Conservation (phyloP, 2,113 vertebrate species). For the Poicephalus meyeri region DNA sequence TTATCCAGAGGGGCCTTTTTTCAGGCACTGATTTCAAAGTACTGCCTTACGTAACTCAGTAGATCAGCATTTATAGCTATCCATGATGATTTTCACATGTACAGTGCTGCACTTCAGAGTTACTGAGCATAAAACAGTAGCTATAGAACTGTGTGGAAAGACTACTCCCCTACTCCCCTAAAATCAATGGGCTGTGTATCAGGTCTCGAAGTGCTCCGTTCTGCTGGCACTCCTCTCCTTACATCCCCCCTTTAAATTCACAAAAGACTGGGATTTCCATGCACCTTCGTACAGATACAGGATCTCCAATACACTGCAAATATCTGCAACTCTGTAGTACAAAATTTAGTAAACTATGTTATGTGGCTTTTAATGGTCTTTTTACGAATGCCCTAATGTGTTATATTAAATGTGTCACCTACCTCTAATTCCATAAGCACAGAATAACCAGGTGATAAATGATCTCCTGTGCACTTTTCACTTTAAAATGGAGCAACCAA, state of each 20-base stretch:
- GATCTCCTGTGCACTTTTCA: background rate
- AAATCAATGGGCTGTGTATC: background rate
- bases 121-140: background rate
- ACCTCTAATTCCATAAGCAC: background rate
- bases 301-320: background rate
- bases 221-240: background rate
- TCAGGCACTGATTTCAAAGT: background rate
- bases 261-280: background rate
- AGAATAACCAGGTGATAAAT: background rate
- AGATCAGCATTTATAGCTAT: background rate
- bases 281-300: background rate
- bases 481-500: background rate
- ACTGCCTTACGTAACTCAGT: background rate
- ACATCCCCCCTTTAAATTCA: background rate
- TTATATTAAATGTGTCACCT: background rate
- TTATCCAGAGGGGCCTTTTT: background rate
- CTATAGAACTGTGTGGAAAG: background rate
- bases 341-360: background rate
- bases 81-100: background rate
- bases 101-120: background rate
- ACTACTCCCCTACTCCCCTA: background rate
- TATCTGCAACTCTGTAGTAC: background rate
- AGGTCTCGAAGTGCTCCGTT: background rate
- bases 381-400: background rate
- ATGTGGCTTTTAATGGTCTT: background rate